Evolutionary conservation across 1,140 invertebrate species (phyloP), one percentile per base, ranked within the genome.

Genomic region (Drosophila seguyi): DNA sequence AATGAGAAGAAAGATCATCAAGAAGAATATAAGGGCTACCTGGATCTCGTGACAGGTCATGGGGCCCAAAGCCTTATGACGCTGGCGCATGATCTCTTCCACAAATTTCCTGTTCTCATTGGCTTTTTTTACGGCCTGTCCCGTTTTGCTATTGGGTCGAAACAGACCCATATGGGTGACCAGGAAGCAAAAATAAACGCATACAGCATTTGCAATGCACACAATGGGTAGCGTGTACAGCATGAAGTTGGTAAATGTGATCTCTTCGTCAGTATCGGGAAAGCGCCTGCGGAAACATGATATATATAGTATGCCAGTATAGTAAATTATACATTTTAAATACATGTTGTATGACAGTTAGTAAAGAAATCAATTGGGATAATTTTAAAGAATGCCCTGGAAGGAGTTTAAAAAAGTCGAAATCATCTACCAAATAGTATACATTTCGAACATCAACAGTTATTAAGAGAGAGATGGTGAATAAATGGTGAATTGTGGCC

Each of bases 1-100:
- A 92, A 99, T 95, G 95, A 98, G 98, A 27, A 98, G 91, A 34
- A 96, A 48, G 11, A 98, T 95, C 3, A 98, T 95, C 6, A 95
- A 48, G 13, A 96, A 65, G 91, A 99, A 99, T 27, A 98, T 92
- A 6, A 95, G 45, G 6, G 96, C 94, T 0, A 98, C 96, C 6
- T 94, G 94, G 92, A 84, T 93, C 93, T 99, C 97, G 69, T 98
- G 96, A 94, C 96, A 97, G 27, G 94, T 95, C 83, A 97, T 95
- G 0, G 95, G 95, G 8, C 97, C 97, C 44, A 98, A 93, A 42
- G 94, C 94, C 27, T 93, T 90, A 92, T 97, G 96, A 87, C 96
- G 95, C 16, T 95, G 91, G 13, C 92, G 80, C 52, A 98, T 94
- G 22, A 95, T 93, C 41, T 93, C 93, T 79, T 94, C 94, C 0